These are phyloP conservation scores for Emydoidea blandingii DNA, from an alignment of 2,797 vertebrate species.

Conservation along the genomic window DNA sequence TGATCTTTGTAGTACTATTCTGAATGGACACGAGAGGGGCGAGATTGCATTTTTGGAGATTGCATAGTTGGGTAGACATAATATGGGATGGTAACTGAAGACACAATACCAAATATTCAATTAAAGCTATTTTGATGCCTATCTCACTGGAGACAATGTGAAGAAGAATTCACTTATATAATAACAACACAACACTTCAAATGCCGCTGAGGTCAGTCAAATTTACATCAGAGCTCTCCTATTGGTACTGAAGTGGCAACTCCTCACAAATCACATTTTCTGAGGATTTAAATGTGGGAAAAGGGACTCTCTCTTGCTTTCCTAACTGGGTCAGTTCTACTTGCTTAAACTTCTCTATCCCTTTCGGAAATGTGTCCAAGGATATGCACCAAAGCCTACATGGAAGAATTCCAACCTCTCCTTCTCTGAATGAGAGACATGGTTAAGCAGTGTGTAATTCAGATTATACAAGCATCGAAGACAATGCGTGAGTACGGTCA, in stretches of 20 bases:
- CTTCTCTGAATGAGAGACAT: not conserved
- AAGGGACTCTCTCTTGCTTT: not conserved
- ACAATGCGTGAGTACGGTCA: not conserved
- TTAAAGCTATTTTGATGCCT: conserved; percentile 34
- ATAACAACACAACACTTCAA: conserved; percentile 57
- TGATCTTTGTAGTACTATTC: not conserved
- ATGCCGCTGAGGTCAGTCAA: conserved; percentile 44
- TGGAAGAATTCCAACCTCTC: conserved; percentile 17
- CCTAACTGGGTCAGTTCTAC: not conserved
- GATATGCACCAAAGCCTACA: not conserved
- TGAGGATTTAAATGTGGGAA: not conserved
- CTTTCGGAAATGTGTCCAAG: conserved; percentile 15
- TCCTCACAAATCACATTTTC: conserved; percentile 19
- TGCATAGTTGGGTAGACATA: not conserved
- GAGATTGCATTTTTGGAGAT: not conserved
- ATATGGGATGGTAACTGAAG: not conserved
- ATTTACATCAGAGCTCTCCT: not conserved
- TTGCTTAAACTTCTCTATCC: conserved; percentile 19
- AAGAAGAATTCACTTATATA: conserved; percentile 58
- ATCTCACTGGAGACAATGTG: conserved; percentile 4
- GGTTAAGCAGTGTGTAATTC: fast-evolving
- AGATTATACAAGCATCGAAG: not conserved
- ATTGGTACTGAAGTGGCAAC: conserved; percentile 22
- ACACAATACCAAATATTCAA: not conserved
- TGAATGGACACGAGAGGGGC: not conserved